Conservation (phyloP, 2,797 vertebrate genomes). For the Gymnoscopelus braueri region DNA sequence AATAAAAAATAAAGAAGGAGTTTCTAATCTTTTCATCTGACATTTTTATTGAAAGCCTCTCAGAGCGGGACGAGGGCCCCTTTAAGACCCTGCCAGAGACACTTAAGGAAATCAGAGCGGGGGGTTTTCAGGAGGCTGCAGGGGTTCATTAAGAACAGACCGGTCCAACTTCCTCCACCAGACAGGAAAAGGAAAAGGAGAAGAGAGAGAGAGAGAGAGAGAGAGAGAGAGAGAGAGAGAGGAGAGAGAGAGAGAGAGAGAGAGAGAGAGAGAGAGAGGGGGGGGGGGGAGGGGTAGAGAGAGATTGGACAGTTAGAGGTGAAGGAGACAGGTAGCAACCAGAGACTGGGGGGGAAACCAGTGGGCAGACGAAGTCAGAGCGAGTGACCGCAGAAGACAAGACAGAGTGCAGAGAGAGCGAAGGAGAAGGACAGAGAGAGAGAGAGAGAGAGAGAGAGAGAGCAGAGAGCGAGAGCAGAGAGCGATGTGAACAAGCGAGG, state of each 20-base stretch:
- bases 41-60: constrained; percentile 78
- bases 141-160: constrained; percentile 82
- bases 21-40: constrained; percentile 77
- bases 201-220: constrained; percentile 21
- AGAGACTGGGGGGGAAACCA: no score
- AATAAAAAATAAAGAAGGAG: constrained; percentile 48
- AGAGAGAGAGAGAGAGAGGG: constrained; percentile 28
- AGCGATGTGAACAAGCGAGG: no score
- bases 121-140: constrained; percentile 69
- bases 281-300: constrained; percentile 7
- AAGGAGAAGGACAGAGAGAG: no score
- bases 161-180: constrained; percentile 71
- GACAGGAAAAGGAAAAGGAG: constrained; percentile 60
- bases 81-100: constrained; percentile 78
- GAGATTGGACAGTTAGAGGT: no score
- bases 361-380: no score
- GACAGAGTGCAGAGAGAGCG: no score
- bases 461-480: no score
- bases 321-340: no score
- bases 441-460: no score
- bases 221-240: constrained; percentile 45
- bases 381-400: no score
- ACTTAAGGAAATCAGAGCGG: constrained; percentile 79
- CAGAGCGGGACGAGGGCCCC: constrained; percentile 57
- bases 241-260: constrained; percentile 16